A percentile compares a stretch with the other conserved stretches of the same genome.
Evolutionary conservation across 1,140 invertebrate species (phyloP).

Genomic region (Papilio machaon): DNA sequence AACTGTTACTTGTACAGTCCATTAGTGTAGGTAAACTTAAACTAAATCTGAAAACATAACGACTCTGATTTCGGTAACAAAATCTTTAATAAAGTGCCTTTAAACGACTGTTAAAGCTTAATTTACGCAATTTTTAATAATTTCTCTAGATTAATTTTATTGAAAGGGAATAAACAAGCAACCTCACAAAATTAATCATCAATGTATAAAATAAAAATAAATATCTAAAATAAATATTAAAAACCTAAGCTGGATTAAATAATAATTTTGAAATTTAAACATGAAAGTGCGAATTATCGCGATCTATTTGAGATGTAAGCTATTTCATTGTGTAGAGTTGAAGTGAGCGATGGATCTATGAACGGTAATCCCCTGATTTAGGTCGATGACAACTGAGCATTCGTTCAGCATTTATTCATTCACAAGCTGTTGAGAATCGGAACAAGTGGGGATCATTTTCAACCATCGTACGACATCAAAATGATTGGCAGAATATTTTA

Average conservation of each 20-base stretch:
- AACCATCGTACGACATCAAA: not conserved
- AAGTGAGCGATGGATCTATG: conserved; percentile 2
- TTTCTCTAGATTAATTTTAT: too few species aligned
- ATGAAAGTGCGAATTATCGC: not conserved
- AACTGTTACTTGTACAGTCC: too few species aligned
- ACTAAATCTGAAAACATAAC: too few species aligned
- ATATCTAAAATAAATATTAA: not conserved
- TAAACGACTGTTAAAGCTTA: too few species aligned
- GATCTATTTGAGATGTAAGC: not conserved
- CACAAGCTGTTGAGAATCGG: conserved; percentile 9
- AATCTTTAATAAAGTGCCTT: too few species aligned
- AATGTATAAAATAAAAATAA: not conserved
- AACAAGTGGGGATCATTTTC: conserved; percentile 28
- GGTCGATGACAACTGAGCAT: conserved; percentile 26
- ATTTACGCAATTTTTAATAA: too few species aligned
- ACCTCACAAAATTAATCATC: too few species aligned
- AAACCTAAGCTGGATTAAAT: not conserved
- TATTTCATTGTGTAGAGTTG: conserved; percentile 18
- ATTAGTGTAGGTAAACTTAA: too few species aligned
- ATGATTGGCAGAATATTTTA: not conserved
- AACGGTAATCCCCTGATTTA: conserved; percentile 27
- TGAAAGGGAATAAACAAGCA: too few species aligned
- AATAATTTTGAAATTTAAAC: not conserved
- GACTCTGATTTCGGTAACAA: too few species aligned
- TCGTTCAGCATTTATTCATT: not conserved